These are phyloP conservation scores for Ellobium chinense DNA, from an alignment of 2,888 invertebrate genomes.

Conservation along the genomic window DNA sequence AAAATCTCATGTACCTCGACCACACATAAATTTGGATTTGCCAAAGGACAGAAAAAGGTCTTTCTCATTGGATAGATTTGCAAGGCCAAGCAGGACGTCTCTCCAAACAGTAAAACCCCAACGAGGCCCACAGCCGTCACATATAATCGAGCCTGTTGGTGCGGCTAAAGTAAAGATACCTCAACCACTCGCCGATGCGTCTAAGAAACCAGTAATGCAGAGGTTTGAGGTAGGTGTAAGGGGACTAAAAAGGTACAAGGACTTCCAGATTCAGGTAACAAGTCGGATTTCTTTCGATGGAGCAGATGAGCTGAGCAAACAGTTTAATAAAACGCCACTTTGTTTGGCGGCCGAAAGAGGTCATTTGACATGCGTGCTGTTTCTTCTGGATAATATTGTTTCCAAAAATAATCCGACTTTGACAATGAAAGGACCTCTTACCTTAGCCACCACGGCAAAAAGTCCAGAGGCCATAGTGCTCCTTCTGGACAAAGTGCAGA, in stretches of 20 bases:
- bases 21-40: no score
- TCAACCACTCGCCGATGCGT: background rate
- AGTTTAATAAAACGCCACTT: conserved; percentile 33
- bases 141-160: no score
- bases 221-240: conserved; percentile 27
- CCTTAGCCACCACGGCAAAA: conserved; percentile 38
- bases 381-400: conserved; percentile 26
- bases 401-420: conserved; percentile 3
- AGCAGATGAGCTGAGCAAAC: background rate
- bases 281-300: background rate
- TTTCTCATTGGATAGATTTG: no score
- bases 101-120: no score
- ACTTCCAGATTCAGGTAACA: conserved; percentile 3
- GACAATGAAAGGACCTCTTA: conserved; percentile 17
- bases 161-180: background rate
- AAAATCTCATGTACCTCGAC: background rate
- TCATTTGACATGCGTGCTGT: conserved; percentile 34
- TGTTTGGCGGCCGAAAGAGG: conserved; percentile 32
- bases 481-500: conserved; percentile 12
- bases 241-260: conserved; percentile 35
- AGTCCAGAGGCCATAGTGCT: conserved; percentile 37
- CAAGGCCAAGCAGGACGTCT: no score
- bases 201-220: no score
- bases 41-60: no score
- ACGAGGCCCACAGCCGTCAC: no score